Percentiles rank a stretch among this genome's conserved stretches.
These are phyloP conservation scores for Siniperca scherzeri DNA, from an alignment of 2,797 vertebrate species.

Conservation along the genomic window DNA sequence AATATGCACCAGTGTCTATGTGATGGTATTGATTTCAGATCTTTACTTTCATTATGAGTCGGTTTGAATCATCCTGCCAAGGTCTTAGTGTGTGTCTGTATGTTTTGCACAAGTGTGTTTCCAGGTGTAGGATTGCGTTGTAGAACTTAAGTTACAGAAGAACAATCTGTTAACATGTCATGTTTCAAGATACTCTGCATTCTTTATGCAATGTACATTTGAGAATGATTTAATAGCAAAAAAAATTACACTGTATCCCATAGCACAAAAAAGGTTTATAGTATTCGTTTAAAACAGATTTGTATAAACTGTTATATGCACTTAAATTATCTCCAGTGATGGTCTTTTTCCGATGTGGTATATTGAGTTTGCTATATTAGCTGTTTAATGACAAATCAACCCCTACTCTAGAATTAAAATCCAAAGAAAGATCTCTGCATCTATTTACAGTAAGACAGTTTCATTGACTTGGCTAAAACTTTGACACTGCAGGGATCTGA, in stretches of 20 bases:
- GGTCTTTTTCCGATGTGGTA: background rate
- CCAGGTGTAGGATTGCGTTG: background rate
- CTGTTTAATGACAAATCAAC: background rate
- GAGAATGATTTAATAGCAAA: background rate
- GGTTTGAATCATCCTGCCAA: background rate
- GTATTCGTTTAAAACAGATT: background rate
- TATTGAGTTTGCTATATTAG: background rate
- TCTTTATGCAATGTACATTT: too few species aligned
- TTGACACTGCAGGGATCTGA: conserved; percentile 12
- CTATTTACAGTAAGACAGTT: background rate
- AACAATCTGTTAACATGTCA: background rate
- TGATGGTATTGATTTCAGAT: conserved; percentile 1
- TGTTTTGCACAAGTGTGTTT: background rate
- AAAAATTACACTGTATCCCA: background rate
- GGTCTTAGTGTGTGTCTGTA: background rate
- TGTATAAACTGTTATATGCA: background rate
- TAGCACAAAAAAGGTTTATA: background rate
- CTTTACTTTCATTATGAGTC: background rate
- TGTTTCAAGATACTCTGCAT: background rate
- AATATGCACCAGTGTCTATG: background rate
- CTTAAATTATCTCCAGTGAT: background rate
- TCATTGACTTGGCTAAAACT: background rate
- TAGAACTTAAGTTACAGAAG: background rate
- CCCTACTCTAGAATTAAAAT: background rate
- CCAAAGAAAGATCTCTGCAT: background rate